A percentile compares a stretch with the other conserved stretches of the same genome.
phyloP scores from a whole-genome alignment of 1,140 invertebrate species.

The Drosophila simulans region DNA sequence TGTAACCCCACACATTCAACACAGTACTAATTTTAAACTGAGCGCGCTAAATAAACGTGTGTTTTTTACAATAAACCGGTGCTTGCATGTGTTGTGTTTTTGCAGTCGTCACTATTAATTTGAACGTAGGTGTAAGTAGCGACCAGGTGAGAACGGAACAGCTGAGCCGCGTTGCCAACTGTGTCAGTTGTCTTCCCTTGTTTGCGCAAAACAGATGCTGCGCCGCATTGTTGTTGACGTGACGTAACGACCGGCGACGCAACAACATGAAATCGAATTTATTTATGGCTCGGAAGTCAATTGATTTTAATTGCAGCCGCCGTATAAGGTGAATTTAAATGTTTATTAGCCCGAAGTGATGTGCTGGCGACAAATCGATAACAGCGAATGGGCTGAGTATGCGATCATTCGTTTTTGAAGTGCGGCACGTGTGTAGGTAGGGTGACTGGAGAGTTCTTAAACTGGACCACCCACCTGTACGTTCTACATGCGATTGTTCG shows the following conservation, averaged over 20 bases:
- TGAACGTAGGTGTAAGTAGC: neutral
- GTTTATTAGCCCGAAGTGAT: conserved; percentile 15
- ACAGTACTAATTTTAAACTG: conserved; percentile 70
- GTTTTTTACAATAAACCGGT: conserved; percentile 61
- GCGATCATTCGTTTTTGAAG: conserved; percentile 6
- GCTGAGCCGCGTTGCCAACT: conserved; percentile 63
- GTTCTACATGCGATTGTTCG: neutral
- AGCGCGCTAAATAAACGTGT: conserved; percentile 79
- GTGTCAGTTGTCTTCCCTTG: neutral
- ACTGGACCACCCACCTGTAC: conserved; percentile 15
- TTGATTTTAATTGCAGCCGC: conserved; percentile 36
- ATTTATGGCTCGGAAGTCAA: conserved; percentile 34
- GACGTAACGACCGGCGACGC: conserved; percentile 51
- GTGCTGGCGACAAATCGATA: conserved; percentile 38
- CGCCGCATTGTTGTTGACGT: conserved; percentile 30
- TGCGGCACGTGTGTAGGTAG: conserved; percentile 25
- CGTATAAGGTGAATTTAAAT: conserved; percentile 11
- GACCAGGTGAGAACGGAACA: conserved; percentile 56
- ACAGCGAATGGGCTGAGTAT: neutral
- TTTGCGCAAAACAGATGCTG: conserved; percentile 14
- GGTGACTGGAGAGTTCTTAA: conserved; percentile 19
- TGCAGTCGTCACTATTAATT: neutral
- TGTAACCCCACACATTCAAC: conserved; percentile 49
- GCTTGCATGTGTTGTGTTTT: neutral
- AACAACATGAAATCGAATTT: conserved; percentile 34